Percentiles rank a stretch among this genome's conserved stretches.
Evolutionary conservation across 2,888 invertebrate genomes (phyloP).

Genomic region (Margaritifera margaritifera): DNA sequence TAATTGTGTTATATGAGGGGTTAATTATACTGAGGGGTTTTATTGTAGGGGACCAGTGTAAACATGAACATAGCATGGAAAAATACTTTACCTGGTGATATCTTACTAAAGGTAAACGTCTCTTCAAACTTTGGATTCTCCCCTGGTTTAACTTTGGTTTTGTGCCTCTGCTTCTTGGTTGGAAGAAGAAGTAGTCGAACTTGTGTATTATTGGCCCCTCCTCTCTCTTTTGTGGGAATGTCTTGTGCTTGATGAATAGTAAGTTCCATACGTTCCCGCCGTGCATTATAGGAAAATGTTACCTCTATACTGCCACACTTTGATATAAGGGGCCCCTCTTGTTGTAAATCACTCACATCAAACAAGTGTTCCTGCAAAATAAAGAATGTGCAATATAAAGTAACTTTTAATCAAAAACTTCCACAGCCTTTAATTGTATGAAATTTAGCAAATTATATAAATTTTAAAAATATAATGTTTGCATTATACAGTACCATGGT

Average conservation of each 20-base stretch:
- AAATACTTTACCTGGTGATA: constrained; percentile 72
- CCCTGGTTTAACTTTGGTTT: constrained; percentile 92
- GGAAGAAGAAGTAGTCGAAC: constrained; percentile 91
- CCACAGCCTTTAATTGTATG: neutral
- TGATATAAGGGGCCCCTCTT: constrained; percentile 65
- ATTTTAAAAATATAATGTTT: too few species aligned
- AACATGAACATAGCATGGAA: neutral
- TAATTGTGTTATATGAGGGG: too few species aligned
- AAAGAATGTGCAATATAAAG: neutral
- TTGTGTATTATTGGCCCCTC: constrained; percentile 66
- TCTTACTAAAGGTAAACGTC: constrained; percentile 90
- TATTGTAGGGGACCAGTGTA: too few species aligned
- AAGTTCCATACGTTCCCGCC: constrained; percentile 92
- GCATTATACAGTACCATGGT: too few species aligned
- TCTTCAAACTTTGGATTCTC: constrained; percentile 95
- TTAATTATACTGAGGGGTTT: too few species aligned
- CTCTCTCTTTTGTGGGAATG: constrained; percentile 78
- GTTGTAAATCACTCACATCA: constrained; percentile 73
- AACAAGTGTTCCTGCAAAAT: constrained; percentile 72
- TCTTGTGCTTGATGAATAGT: constrained; percentile 91
- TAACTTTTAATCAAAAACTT: constrained; percentile 1
- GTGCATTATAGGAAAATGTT: constrained; percentile 90
- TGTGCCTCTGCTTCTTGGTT: constrained; percentile 93
- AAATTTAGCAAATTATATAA: neutral
- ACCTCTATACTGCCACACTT: constrained; percentile 87